Evolutionary conservation across 37 sponge, comb jelly and placozoan species (phyloP).

Genomic region (Diacarnus erythraeanus): DNA sequence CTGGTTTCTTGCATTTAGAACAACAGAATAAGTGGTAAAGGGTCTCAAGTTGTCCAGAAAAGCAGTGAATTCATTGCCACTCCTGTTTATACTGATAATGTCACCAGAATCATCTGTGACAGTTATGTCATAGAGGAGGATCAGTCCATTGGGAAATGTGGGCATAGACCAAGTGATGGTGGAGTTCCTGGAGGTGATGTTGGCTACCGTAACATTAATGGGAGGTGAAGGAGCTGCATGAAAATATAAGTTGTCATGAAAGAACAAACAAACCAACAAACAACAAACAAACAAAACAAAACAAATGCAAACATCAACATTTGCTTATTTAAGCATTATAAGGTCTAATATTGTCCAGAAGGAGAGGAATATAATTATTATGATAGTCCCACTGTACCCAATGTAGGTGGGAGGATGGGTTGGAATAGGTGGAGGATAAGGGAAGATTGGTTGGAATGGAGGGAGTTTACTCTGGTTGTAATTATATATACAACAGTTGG

Average conservation of each 20-base stretch:
- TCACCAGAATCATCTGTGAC: slow-evolving; percentile 5
- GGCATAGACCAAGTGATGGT: slow-evolving; percentile 50
- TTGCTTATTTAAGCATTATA: too few species aligned
- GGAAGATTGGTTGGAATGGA: too few species aligned
- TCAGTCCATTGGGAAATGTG: slow-evolving; percentile 41
- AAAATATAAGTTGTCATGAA: background rate
- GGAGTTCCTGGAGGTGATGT: slow-evolving; percentile 6
- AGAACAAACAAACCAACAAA: too few species aligned
- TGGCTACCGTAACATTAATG: slow-evolving; percentile 9
- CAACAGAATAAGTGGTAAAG: slow-evolving; percentile 5
- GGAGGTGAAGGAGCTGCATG: slow-evolving; percentile 48
- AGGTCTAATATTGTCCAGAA: too few species aligned
- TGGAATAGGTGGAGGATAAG: too few species aligned
- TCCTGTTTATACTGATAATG: background rate
- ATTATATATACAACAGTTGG: too few species aligned
- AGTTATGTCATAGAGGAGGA: slow-evolving; percentile 19
- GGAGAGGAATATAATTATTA: too few species aligned
- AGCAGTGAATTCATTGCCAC: background rate
- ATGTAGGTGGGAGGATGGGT: too few species aligned
- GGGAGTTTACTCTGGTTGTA: too few species aligned
- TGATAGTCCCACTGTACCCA: too few species aligned
- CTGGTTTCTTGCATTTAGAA: background rate
- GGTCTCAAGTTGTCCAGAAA: background rate
- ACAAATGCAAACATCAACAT: too few species aligned
- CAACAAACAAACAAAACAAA: too few species aligned